Conservation (phyloP, 2,797 vertebrate species). For the Sebastes taczanowskii region DNA sequence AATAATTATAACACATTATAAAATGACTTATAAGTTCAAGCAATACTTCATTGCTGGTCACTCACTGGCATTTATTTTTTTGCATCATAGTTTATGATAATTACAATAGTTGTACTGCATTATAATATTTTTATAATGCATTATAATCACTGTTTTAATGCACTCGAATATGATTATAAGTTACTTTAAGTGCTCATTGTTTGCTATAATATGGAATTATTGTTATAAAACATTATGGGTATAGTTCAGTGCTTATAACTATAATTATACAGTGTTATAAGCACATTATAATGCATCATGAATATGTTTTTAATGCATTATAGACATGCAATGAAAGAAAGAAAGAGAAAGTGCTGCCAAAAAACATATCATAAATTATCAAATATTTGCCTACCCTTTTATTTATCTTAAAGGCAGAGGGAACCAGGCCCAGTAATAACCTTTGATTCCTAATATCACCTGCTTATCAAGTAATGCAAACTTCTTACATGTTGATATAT, state of each 20-base stretch:
- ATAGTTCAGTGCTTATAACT: too few species aligned
- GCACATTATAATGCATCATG: too few species aligned
- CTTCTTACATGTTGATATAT: neutral
- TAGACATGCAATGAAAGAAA: too few species aligned
- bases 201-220: too few species aligned
- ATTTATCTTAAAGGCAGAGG: too few species aligned
- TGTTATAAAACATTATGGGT: too few species aligned
- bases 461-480: neutral
- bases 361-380: rapidly evolving
- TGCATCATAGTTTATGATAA: neutral
- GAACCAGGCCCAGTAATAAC: too few species aligned
- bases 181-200: neutral
- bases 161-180: neutral
- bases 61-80: neutral
- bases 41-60: neutral
- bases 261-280: too few species aligned
- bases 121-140: too few species aligned
- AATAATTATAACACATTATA: neutral
- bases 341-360: too few species aligned
- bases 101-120: neutral
- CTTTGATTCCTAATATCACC: neutral
- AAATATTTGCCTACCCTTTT: too few species aligned
- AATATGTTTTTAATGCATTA: too few species aligned
- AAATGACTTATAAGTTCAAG: neutral
- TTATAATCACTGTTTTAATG: neutral